Conservation (phyloP, 2,113 vertebrate genomes). For the Sphaerodactylus townsendi region DNA sequence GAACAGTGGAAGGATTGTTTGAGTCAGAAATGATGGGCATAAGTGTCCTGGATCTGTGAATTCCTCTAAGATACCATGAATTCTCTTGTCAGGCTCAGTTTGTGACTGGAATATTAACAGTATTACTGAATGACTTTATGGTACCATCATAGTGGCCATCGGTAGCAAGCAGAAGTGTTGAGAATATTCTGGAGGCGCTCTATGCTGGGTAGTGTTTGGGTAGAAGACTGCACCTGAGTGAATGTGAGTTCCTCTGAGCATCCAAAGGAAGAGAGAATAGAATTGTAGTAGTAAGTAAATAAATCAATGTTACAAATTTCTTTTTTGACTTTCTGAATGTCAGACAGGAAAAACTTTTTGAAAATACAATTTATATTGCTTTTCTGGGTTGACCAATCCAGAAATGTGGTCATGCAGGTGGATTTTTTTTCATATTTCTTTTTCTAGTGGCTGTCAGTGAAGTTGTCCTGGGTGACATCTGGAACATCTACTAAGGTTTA, state of each 20-base stretch:
- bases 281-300: neutral
- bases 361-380: neutral
- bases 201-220: neutral
- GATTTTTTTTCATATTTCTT: neutral
- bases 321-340: neutral
- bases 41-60: too few species aligned
- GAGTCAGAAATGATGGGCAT: too few species aligned
- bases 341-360: neutral
- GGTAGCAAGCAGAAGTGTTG: too few species aligned
- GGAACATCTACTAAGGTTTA: neutral
- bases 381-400: neutral
- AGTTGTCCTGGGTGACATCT: neutral
- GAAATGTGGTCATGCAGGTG: neutral
- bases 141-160: too few species aligned
- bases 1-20: too few species aligned
- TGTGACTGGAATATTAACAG: too few species aligned
- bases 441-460: neutral
- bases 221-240: neutral
- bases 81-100: too few species aligned
- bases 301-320: neutral
- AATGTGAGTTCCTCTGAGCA: neutral
- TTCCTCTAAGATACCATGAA: too few species aligned
- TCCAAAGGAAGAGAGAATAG: neutral
- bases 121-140: too few species aligned
- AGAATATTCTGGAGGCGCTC: neutral